Evolutionary conservation across 1,140 invertebrate genomes (phyloP).

Genomic region (Bathynomus jamesi): DNA sequence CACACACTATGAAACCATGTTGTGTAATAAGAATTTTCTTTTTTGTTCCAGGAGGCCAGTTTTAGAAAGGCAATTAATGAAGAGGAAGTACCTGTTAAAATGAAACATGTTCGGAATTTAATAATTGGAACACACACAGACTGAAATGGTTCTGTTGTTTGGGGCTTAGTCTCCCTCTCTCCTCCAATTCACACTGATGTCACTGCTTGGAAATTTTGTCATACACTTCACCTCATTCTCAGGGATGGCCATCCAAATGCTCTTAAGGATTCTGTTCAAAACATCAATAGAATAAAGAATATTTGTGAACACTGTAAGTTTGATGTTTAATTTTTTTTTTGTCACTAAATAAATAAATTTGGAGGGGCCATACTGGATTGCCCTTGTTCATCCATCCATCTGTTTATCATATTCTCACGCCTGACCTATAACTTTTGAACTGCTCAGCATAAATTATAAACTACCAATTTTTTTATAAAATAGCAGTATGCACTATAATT

Average conservation of each 20-base stretch:
- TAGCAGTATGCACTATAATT: too few species aligned
- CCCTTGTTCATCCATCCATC: too few species aligned
- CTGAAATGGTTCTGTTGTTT: background rate
- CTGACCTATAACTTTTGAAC: too few species aligned
- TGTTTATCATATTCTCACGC: too few species aligned
- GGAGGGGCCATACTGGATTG: too few species aligned
- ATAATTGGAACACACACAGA: background rate
- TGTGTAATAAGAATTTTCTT: too few species aligned
- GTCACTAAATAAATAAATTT: background rate
- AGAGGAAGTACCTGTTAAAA: slow-evolving; percentile 3
- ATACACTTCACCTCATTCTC: slow-evolving; percentile 14
- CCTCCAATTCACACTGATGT: slow-evolving; percentile 11
- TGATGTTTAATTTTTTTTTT: background rate
- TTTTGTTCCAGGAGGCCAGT: slow-evolving; percentile 5
- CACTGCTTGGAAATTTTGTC: slow-evolving; percentile 19
- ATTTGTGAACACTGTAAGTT: background rate
- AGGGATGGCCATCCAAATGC: slow-evolving; percentile 15
- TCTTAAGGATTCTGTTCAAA: background rate
- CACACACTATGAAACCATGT: too few species aligned
- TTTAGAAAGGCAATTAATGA: slow-evolving; percentile 3
- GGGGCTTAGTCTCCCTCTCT: background rate
- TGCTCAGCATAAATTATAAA: background rate
- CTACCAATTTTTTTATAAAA: too few species aligned
- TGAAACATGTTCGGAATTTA: slow-evolving; percentile 6
- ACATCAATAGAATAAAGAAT: background rate